Percentiles rank a stretch among this genome's conserved stretches.
These are phyloP conservation scores for Capromys pilorides DNA, from an alignment of 2,797 vertebrate genomes.

Conservation along the genomic window DNA sequence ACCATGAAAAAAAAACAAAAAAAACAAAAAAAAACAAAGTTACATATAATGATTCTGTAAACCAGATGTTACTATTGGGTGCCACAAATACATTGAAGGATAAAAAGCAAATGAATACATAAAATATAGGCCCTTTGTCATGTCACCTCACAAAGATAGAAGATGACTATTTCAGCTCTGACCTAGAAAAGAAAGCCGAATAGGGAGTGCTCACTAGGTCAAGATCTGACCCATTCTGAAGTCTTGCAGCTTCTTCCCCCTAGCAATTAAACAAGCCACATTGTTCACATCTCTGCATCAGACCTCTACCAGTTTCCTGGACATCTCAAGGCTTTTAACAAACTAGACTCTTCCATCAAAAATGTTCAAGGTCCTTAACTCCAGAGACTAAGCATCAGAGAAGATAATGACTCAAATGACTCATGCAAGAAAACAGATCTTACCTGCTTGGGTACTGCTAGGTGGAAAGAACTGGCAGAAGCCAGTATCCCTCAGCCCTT, in stretches of 20 bases:
- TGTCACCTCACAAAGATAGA: neutral
- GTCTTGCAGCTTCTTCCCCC: neutral
- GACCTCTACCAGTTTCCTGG: neutral
- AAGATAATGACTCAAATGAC: neutral
- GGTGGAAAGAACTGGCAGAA: neutral
- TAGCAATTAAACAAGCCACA: neutral
- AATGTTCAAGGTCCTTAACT: conserved; percentile 12
- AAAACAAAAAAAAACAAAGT: no score
- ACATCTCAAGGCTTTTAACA: neutral
- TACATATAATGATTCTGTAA: no score
- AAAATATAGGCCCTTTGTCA: neutral
- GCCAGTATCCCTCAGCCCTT: neutral
- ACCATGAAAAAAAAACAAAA: no score
- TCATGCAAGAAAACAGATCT: neutral
- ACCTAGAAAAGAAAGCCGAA: conserved; percentile 11
- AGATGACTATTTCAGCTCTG: neutral
- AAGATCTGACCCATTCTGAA: neutral
- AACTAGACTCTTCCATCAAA: neutral
- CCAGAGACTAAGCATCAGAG: conserved; percentile 5
- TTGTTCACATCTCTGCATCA: neutral
- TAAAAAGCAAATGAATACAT: no score
- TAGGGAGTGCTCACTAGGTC: neutral
- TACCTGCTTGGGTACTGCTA: neutral
- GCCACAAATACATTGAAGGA: no score
- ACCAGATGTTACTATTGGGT: no score